A percentile compares a stretch with the other conserved stretches of the same genome.
phyloP scores from a whole-genome alignment of 2,113 vertebrate species.

The Gasterosteus nipponicus region DNA sequence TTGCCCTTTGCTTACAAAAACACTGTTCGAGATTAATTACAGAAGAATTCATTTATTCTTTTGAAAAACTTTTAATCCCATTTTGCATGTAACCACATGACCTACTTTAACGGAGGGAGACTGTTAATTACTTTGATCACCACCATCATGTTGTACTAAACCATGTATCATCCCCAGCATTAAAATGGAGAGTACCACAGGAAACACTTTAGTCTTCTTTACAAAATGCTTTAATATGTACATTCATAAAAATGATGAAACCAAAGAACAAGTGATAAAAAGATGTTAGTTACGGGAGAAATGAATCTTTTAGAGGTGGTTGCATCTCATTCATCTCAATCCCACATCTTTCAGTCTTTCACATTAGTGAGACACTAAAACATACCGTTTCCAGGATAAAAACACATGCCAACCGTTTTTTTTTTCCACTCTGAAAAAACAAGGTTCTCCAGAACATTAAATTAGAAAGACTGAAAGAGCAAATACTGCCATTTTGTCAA shows the following conservation, averaged over 20 bases:
- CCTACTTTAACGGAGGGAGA: background rate
- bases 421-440: slow-evolving; percentile 35
- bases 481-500: slow-evolving; percentile 23
- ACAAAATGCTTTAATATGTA: slow-evolving; percentile 84
- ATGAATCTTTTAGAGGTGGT: slow-evolving; percentile 27
- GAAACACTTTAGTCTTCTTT: slow-evolving; percentile 49
- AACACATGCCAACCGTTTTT: slow-evolving; percentile 30
- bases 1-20: background rate
- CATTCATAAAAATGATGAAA: slow-evolving; percentile 71
- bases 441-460: slow-evolving; percentile 24
- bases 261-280: slow-evolving; percentile 53
- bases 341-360: slow-evolving; percentile 34
- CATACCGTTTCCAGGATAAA: slow-evolving; percentile 41
- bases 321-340: slow-evolving; percentile 23
- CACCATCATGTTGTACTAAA: background rate
- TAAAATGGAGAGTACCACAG: slow-evolving; percentile 14
- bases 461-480: slow-evolving; percentile 29
- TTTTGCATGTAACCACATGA: background rate
- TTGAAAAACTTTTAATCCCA: background rate
- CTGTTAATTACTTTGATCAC: slow-evolving; percentile 1
- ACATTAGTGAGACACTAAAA: slow-evolving; percentile 49
- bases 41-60: background rate
- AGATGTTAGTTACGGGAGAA: slow-evolving; percentile 39
- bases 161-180: background rate
- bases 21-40: background rate